These are phyloP conservation scores for Monopis laevigella DNA, from an alignment of 2,888 invertebrate genomes.

Conservation along the genomic window DNA sequence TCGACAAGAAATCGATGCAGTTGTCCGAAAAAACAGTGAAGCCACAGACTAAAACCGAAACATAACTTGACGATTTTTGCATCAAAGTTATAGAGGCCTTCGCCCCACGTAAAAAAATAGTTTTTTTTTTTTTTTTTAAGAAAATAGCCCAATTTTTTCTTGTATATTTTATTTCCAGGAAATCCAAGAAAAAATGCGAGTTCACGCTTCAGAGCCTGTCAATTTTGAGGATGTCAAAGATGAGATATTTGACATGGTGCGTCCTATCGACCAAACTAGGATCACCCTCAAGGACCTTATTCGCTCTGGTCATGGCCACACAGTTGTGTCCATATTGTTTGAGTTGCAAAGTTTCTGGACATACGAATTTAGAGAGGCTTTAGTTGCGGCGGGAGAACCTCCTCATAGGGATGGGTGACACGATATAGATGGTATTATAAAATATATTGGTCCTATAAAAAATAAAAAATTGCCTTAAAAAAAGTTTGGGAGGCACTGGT, in stretches of 20 bases:
- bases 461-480: no score
- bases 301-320: constrained; percentile 90
- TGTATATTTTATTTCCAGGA: constrained; percentile 66
- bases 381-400: constrained; percentile 76
- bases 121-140: no score
- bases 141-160: no score
- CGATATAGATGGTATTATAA: no score
- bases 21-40: no score
- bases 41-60: no score
- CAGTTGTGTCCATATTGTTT: constrained; percentile 91
- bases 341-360: constrained; percentile 98
- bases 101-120: no score
- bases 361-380: constrained; percentile 91
- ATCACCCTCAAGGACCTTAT: constrained; percentile 90
- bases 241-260: constrained; percentile 98
- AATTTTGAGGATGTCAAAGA: constrained; percentile 95
- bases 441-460: no score
- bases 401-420: constrained; percentile 15
- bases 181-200: constrained; percentile 89
- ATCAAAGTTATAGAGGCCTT: no score
- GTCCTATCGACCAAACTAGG: constrained; percentile 82
- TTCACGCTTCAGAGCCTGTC: constrained; percentile 89
- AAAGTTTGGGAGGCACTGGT: no score
- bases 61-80: no score
- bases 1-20: no score